phyloP scores from a whole-genome alignment of 2,888 invertebrate species.

The Orthosia cruda region DNA sequence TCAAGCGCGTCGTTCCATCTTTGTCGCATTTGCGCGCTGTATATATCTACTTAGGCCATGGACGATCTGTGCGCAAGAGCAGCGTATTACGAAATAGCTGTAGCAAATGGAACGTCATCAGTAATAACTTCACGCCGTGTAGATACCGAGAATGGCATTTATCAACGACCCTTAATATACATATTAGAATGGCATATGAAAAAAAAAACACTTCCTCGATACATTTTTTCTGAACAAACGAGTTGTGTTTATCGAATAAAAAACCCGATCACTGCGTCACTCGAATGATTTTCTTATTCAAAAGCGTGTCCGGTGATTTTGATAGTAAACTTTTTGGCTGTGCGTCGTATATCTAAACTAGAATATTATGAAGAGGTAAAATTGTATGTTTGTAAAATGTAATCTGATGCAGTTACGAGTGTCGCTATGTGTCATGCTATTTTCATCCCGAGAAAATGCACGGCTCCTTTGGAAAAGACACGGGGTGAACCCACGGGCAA shows the following conservation, averaged over 20 bases:
- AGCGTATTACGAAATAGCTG: not conserved
- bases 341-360: slow-evolving; percentile 22
- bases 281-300: slow-evolving; percentile 43
- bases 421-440: not conserved
- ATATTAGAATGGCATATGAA: slow-evolving; percentile 60
- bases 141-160: slow-evolving; percentile 40
- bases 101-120: slow-evolving; percentile 18
- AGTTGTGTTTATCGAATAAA: slow-evolving; percentile 45
- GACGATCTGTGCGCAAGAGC: slow-evolving; percentile 1
- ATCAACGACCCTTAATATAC: slow-evolving; percentile 50
- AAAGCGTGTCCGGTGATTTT: slow-evolving; percentile 29
- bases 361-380: not conserved
- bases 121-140: slow-evolving; percentile 24
- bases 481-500: not conserved
- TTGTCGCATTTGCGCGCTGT: not conserved
- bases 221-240: slow-evolving; percentile 55
- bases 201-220: slow-evolving; percentile 63
- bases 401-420: not conserved
- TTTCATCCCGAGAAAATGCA: not conserved
- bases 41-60: not conserved
- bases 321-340: slow-evolving; percentile 49
- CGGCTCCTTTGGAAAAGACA: not conserved
- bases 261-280: slow-evolving; percentile 39
- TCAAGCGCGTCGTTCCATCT: not conserved
- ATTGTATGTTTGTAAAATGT: not conserved